Evolutionary conservation across 1,140 invertebrate genomes (phyloP), one percentile per base, ranked within the genome.

Genomic region (Notospermus geniculatus): DNA sequence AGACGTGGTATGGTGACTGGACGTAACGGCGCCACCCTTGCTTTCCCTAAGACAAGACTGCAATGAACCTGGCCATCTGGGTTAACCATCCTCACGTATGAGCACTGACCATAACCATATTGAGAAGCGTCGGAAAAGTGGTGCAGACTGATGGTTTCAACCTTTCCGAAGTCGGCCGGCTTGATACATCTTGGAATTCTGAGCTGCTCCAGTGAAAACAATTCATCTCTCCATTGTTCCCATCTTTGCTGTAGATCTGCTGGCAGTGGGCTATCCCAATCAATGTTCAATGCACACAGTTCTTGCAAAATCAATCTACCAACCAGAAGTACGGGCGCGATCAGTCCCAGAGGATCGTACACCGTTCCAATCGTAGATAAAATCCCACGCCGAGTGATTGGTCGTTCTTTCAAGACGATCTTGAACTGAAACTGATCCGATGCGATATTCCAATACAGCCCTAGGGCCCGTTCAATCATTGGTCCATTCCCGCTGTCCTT

Each of bases 21-120:
- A 69, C 83, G 82, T 1, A 82, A 53, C 30, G 82, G 83, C 43
- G 82, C 75, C 7, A 84, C 80, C 57, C 77, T 67, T 11, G 71
- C 46, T 65, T 83, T 80, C 45, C 36, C 77, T 62, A 46, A 71
- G 56, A 53, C 76, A 75, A 30, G 75, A 60, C 43, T 30, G 11
- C 64, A 61, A 17, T 62, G 59, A n/a, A 65, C 62, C 13, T 39
- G 22, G 11, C 57, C 57, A 5, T 50, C 25, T 2, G 25, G 15
- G 46, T 56, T 60, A 22, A 63, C 54, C 11, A 66, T 22, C 17
- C 74, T 39, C 9, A 74, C 54, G 39, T 74, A 75, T n/a, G n/a
- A n/a, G n/a, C n/a, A n/a, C n/a, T n/a, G n/a, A n/a, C n/a, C n/a
- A n/a, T n/a, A n/a, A n/a, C n/a, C n/a, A n/a, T n/a, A n/a, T n/a